phyloP scores from a whole-genome alignment of 2,113 vertebrate genomes.

The cat (Felis catus) region DNA sequence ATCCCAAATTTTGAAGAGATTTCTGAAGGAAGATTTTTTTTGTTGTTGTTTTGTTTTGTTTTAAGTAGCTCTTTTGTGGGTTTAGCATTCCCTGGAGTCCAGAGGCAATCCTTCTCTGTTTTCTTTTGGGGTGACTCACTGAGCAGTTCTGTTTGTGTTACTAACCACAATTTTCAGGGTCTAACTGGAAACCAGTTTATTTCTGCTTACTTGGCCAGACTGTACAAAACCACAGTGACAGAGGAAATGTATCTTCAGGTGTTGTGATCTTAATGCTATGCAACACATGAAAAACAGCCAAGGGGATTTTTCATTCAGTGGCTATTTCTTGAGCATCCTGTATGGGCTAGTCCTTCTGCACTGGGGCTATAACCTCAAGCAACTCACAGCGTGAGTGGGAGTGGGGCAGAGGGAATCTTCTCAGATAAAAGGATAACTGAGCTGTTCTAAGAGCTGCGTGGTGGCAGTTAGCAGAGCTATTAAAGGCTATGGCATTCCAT shows the following conservation, averaged over 20 bases:
- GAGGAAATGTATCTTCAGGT: background rate
- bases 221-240: background rate
- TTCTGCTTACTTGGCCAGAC: slow-evolving; percentile 17
- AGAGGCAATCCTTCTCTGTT: background rate
- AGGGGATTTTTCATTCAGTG: slow-evolving; percentile 7
- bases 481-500: background rate
- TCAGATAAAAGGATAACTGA: background rate
- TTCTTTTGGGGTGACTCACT: background rate
- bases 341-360: background rate
- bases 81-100: background rate
- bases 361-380: background rate
- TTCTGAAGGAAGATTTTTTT: slow-evolving; percentile 14
- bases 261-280: background rate
- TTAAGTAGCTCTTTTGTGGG: background rate
- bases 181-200: slow-evolving; percentile 3
- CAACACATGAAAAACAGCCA: background rate
- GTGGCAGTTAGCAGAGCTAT: background rate
- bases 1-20: background rate
- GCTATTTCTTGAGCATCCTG: background rate
- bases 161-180: background rate
- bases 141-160: background rate
- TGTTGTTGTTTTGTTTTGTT: background rate
- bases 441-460: background rate
- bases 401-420: background rate
- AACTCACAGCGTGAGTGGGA: background rate